A percentile compares a stretch with the other conserved stretches of the same genome.
These are phyloP conservation scores for Sardina pilchardus DNA, from an alignment of 2,113 vertebrate species.

Conservation along the genomic window DNA sequence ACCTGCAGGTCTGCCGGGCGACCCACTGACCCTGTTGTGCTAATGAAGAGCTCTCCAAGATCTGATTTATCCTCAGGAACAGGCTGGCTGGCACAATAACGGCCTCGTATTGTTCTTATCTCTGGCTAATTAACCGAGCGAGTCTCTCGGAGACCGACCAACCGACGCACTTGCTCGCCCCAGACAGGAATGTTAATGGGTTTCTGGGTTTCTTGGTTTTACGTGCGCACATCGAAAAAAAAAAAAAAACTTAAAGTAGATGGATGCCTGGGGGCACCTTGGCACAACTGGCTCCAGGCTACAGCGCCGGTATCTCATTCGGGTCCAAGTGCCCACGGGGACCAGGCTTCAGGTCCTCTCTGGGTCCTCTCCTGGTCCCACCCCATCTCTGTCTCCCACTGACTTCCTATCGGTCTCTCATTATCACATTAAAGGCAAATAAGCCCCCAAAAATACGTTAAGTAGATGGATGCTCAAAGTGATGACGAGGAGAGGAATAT, in stretches of 20 bases:
- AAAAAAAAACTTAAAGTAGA: not conserved
- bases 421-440: too few relatives aligned
- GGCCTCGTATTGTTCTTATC: not conserved
- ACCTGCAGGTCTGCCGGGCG: not conserved
- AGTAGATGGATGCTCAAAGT: too few relatives aligned
- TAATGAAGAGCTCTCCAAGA: not conserved
- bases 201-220: not conserved
- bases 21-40: not conserved
- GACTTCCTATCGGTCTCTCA: too few relatives aligned
- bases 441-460: too few relatives aligned
- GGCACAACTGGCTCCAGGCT: too few relatives aligned
- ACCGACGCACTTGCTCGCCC: not conserved
- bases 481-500: too few relatives aligned
- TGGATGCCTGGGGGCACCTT: not conserved
- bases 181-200: slow-evolving; percentile 5
- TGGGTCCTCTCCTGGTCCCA: too few relatives aligned
- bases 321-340: too few relatives aligned
- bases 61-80: not conserved
- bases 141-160: not conserved
- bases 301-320: too few relatives aligned
- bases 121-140: not conserved
- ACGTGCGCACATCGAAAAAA: not conserved
- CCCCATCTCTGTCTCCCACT: too few relatives aligned
- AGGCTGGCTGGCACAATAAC: not conserved
- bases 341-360: too few relatives aligned